These are phyloP conservation scores for Tribolium madens DNA, from an alignment of 1,140 invertebrate genomes.

Conservation along the genomic window DNA sequence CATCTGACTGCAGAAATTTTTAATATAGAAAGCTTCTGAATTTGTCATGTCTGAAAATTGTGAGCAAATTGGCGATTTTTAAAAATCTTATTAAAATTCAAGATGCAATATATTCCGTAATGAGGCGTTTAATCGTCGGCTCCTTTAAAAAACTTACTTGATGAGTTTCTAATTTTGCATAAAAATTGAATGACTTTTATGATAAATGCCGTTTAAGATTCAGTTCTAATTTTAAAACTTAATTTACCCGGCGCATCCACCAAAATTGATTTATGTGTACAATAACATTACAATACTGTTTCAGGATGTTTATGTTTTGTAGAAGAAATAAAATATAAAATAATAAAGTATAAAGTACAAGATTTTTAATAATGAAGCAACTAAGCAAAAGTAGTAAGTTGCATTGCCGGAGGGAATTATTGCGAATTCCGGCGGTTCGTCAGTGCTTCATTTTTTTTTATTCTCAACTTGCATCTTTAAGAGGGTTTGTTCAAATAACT, in stretches of 20 bases:
- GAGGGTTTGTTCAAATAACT: too few species aligned
- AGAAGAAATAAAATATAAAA: too few species aligned
- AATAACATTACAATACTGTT: too few species aligned
- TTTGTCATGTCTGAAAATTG: not conserved
- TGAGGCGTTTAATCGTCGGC: slow-evolving; percentile 2
- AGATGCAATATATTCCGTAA: slow-evolving; percentile 9
- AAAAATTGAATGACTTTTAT: not conserved
- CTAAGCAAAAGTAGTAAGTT: not conserved
- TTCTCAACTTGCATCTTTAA: not conserved
- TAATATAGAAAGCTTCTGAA: slow-evolving; percentile 19
- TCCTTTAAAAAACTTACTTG: not conserved
- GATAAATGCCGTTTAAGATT: not conserved
- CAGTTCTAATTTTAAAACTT: not conserved
- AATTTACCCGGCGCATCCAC: not conserved
- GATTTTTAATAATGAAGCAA: not conserved
- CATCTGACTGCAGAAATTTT: slow-evolving; percentile 9
- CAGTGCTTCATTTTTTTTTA: not conserved
- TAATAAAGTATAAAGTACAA: too few species aligned
- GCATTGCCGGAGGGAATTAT: not conserved
- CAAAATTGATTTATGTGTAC: not conserved
- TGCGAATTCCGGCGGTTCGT: not conserved
- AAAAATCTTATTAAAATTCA: slow-evolving; percentile 37
- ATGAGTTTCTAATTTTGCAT: slow-evolving; percentile 7
- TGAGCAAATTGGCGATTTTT: slow-evolving; percentile 11
- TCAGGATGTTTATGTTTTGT: too few species aligned